Percentiles rank a stretch among this genome's conserved stretches.
Conservation (phyloP, 2,797 vertebrate species). For the Arrhamphus sclerolepis region DNA sequence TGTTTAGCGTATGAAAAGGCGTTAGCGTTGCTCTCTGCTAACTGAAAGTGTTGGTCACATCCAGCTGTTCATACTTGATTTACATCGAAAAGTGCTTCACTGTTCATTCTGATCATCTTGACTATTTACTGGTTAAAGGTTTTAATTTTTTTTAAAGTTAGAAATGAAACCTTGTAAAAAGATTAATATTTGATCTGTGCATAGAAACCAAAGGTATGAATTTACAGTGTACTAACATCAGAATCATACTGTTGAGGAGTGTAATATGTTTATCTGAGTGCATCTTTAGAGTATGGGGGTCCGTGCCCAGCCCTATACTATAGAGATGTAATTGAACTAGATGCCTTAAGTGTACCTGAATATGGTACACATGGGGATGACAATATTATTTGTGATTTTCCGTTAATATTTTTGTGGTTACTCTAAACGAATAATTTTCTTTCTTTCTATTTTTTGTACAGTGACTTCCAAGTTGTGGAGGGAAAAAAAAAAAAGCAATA, state of each 20-base stretch:
- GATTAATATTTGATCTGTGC: background rate
- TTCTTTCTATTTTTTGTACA: background rate
- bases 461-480: background rate
- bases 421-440: background rate
- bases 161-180: no score
- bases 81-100: background rate
- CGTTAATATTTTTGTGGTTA: background rate
- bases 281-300: background rate
- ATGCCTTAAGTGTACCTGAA: slow-evolving; percentile 12
- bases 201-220: slow-evolving; percentile 14
- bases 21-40: background rate
- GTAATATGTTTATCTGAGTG: background rate
- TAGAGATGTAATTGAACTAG: background rate
- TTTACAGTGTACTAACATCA: background rate
- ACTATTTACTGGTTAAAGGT: background rate
- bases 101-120: background rate
- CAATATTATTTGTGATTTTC: no score
- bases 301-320: background rate
- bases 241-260: background rate
- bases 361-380: no score
- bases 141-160: no score
- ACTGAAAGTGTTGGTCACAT: background rate
- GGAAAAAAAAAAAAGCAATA: background rate
- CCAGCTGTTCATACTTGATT: background rate
- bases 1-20: background rate